Conservation (phyloP, 2,888 invertebrate species). For the Coelopa pilipes region DNA sequence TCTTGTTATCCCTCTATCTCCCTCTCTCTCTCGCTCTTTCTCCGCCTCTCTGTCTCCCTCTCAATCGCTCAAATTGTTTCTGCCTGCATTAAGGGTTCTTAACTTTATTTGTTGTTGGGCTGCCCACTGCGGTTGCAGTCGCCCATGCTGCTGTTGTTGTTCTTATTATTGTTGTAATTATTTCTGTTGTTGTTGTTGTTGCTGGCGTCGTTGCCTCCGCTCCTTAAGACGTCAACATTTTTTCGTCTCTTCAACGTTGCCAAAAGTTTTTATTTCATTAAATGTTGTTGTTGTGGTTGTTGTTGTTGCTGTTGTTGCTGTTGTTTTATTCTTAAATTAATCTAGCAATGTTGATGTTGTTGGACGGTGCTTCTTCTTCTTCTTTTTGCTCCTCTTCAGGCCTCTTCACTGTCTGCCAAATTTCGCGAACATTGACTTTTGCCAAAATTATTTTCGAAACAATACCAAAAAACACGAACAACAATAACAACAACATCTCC, state of each 20-base stretch:
- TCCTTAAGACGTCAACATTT: not conserved
- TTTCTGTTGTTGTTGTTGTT: no score
- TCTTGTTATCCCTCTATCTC: no score
- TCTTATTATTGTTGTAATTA: no score
- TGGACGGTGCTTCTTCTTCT: not conserved
- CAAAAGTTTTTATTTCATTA: conserved; percentile 12
- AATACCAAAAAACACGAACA: not conserved
- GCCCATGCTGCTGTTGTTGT: no score
- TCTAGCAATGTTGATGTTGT: conserved; percentile 8
- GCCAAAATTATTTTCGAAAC: conserved; percentile 8
- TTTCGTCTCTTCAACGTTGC: not conserved
- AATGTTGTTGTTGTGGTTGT: not conserved
- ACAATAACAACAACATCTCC: not conserved
- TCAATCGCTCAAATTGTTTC: not conserved
- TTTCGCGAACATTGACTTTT: conserved; percentile 20
- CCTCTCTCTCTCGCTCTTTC: no score
- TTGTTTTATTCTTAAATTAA: no score
- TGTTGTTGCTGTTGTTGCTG: not conserved
- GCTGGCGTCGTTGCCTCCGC: no score
- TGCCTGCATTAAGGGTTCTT: not conserved
- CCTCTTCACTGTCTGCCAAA: not conserved
- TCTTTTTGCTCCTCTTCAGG: not conserved
- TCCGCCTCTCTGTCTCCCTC: no score
- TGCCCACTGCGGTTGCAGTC: no score
- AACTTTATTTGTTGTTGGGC: no score